These are phyloP conservation scores for Siderastrea siderea DNA, from an alignment of 92 coral and sea anemone genomes.

Conservation along the genomic window DNA sequence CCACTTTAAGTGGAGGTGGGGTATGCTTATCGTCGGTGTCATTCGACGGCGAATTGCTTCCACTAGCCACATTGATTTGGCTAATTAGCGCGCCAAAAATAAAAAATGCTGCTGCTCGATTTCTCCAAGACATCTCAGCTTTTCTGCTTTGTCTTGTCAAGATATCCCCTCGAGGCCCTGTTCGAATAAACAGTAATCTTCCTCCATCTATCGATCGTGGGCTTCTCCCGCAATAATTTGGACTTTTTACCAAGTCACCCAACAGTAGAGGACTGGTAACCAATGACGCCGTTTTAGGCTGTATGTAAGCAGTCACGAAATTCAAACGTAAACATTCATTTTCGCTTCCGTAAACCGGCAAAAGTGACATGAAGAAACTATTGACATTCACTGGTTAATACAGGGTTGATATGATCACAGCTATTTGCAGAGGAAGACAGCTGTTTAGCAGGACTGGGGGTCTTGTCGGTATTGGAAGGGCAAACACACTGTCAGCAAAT, in stretches of 20 bases:
- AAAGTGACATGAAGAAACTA: background rate
- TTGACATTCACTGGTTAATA: background rate
- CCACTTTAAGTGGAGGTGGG: slow-evolving; percentile 69
- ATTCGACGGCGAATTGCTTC: background rate
- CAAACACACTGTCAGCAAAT: background rate
- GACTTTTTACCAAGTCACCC: background rate
- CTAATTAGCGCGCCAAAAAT: slow-evolving; percentile 24
- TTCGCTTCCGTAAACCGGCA: background rate
- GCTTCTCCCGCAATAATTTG: slow-evolving; percentile 8
- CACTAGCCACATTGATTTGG: slow-evolving; percentile 1
- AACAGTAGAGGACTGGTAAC: slow-evolving; percentile 12
- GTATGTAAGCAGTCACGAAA: slow-evolving; percentile 14
- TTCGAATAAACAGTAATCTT: background rate
- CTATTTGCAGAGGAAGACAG: slow-evolving; percentile 15
- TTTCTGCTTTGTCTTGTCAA: background rate
- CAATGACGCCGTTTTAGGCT: background rate
- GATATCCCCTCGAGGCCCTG: background rate
- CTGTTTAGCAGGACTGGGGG: background rate
- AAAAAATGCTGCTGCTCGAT: slow-evolving; percentile 1
- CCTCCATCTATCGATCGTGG: background rate
- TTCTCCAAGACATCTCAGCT: slow-evolving; percentile 11
- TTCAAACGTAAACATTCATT: background rate
- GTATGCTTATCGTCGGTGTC: background rate
- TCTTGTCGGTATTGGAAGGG: background rate
- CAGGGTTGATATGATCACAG: background rate